Evolutionary conservation across 2,113 vertebrate species (phyloP).

Genomic region (Podarcis raffonei): DNA sequence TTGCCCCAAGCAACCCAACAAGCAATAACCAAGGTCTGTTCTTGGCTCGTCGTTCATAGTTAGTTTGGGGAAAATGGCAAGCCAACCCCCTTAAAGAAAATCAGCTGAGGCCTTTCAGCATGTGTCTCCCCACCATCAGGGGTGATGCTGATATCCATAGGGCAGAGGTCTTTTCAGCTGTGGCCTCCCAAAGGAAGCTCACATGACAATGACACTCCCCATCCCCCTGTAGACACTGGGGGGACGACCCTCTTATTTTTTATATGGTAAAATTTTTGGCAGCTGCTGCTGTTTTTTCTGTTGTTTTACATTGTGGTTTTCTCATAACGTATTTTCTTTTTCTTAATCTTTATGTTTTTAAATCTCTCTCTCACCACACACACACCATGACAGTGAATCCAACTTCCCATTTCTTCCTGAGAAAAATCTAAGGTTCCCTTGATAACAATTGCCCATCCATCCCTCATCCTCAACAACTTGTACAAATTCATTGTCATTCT

Average conservation of each 20-base stretch:
- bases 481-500: accelerated
- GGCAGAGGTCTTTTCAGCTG: neutral
- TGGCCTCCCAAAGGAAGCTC: neutral
- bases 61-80: no score
- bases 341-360: neutral
- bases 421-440: neutral
- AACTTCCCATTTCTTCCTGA: neutral
- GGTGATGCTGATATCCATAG: neutral
- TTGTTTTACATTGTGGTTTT: neutral
- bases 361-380: neutral
- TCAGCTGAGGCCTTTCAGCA: neutral
- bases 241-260: neutral
- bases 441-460: neutral
- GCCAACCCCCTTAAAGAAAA: neutral
- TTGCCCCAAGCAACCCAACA: no score
- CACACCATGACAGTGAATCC: neutral
- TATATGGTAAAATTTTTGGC: neutral
- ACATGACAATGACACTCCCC: neutral
- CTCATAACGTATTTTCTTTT: neutral
- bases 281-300: neutral
- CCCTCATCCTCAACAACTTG: neutral
- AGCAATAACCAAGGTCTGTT: no score
- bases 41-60: no score
- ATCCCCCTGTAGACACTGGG: neutral
- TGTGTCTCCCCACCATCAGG: neutral